These are phyloP conservation scores for Acromyrmex charruanus DNA, from an alignment of 1,140 invertebrate species.

Conservation along the genomic window DNA sequence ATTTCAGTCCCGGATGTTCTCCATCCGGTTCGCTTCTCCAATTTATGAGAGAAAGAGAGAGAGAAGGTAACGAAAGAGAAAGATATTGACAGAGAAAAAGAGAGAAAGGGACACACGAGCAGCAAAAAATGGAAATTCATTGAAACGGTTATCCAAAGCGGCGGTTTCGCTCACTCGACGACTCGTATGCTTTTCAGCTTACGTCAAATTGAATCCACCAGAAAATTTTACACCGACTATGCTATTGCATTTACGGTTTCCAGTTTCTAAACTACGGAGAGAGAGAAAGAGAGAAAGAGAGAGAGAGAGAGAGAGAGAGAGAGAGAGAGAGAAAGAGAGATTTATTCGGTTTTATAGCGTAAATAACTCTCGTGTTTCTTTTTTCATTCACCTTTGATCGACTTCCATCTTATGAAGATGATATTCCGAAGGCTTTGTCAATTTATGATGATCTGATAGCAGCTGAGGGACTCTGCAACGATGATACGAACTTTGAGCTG, in stretches of 20 bases:
- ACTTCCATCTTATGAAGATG: conserved; percentile 29
- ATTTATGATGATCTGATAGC: conserved; percentile 54
- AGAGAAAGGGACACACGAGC: neutral
- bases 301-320: too few species aligned
- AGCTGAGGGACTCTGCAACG: neutral
- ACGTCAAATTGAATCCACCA: conserved; percentile 50
- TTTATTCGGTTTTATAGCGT: conserved; percentile 18
- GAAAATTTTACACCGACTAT: conserved; percentile 43
- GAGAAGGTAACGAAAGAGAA: neutral
- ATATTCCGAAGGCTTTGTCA: conserved; percentile 30
- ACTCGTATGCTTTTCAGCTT: conserved; percentile 47
- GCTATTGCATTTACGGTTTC: conserved; percentile 31
- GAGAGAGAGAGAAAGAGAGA: neutral
- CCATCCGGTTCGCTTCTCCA: conserved; percentile 19
- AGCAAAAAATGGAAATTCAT: conserved; percentile 45
- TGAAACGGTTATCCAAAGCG: conserved; percentile 36
- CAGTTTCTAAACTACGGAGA: neutral
- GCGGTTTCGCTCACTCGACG: conserved; percentile 23
- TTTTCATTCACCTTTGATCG: conserved; percentile 33
- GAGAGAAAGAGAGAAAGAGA: too few species aligned
- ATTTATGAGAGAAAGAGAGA: conserved; percentile 27
- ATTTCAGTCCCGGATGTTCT: conserved; percentile 10
- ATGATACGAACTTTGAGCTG: conserved; percentile 26
- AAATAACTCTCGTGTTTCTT: conserved; percentile 19
- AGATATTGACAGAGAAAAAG: neutral